Evolutionary conservation across 2,113 vertebrate species (phyloP), one percentile per base, ranked within the genome.

Genomic region (Xyliphius kryptos): DNA sequence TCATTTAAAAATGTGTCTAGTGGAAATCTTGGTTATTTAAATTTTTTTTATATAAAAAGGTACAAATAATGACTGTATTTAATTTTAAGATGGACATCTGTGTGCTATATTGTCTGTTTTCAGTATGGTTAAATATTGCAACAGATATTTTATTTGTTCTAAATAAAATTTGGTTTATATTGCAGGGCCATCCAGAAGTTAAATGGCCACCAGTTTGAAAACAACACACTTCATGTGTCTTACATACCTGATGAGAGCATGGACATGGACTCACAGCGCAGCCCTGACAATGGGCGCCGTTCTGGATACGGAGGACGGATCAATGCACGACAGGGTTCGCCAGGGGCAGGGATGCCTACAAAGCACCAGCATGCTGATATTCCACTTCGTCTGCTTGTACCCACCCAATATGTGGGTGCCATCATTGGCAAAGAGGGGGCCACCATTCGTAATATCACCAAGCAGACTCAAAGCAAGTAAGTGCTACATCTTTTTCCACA

Each of bases 381-480:
- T 68, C 94, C 94, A 0, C 87, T 97, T 40, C 83, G 94, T 6
- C 88, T 97, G 65, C 88, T 97, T 68, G 94, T 97, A n/a, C 92
- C 92, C 70, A 97, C 93, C 0, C 94, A 97, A 77, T 97, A 92
- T 0, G 94, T 97, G 36, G 94, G 94, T 0, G 94, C 94, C 75
- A 97, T 97, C 80, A 97, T 97, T 0, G 94, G 94, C 76, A 97
- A 97, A 71, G 94, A 97, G 67, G 94, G 94, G 0, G 92, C 94
- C 79, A 97, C 94, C 77, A 97, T 97, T 64, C 85, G 93, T 37
- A 95, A 95, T 77, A 97, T 97, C 82, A 97, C 94, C 53, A 96
- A 97, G 69, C 94, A 97, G 80, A 97, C 93, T 0, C 92, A 94
- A 76, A 97, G 93, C 87, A 97, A 97, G 94, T 97, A 79, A 89